Evolutionary conservation across 2,113 vertebrate genomes (phyloP).

Genomic region (Phocoena phocoena): DNA sequence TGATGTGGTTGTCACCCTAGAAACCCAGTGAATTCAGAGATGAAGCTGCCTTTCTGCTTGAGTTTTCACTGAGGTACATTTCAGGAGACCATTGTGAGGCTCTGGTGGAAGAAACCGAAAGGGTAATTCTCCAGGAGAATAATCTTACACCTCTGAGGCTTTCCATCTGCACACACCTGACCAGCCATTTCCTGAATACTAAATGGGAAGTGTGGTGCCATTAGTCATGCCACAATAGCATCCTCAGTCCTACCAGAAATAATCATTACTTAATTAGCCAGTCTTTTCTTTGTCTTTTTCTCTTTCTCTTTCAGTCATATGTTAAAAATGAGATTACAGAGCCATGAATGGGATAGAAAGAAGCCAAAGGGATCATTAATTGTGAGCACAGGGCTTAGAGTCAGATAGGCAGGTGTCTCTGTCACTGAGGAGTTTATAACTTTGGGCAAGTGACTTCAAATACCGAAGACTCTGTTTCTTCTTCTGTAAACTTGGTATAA

Average conservation of each 20-base stretch:
- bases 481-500: background rate
- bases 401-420: background rate
- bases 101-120: background rate
- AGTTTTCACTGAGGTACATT: slow-evolving; percentile 39
- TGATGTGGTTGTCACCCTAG: slow-evolving; percentile 58
- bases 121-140: background rate
- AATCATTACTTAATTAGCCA: background rate
- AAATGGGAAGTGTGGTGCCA: background rate
- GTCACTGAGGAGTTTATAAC: background rate
- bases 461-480: background rate
- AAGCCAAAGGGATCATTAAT: background rate
- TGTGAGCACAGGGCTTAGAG: background rate
- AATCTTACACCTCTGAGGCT: background rate
- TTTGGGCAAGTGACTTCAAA: background rate
- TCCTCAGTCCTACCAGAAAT: background rate
- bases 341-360: background rate
- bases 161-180: background rate
- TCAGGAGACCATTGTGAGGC: background rate
- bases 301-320: background rate
- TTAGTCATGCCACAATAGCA: background rate
- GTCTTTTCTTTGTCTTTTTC: background rate
- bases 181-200: background rate
- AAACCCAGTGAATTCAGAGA: slow-evolving; percentile 48
- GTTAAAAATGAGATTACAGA: background rate
- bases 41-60: slow-evolving; percentile 21